Evolutionary conservation across 2,113 vertebrate species (phyloP).

Genomic region (Sprattus sprattus): DNA sequence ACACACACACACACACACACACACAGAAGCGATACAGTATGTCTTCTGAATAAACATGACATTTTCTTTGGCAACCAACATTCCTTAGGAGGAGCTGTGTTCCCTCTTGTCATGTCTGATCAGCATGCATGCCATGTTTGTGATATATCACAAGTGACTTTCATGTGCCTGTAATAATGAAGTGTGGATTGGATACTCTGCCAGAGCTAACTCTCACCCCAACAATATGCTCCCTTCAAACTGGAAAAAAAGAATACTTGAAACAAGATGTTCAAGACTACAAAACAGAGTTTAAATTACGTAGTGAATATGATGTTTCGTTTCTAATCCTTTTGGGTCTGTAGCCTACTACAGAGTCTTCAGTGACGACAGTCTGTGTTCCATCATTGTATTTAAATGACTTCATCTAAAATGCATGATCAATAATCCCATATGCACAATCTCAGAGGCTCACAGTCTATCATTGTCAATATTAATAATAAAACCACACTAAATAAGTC

Average conservation of each 20-base stretch:
- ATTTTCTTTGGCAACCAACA: constrained; percentile 18
- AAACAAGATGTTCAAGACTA: constrained; percentile 1
- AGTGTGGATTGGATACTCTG: background rate
- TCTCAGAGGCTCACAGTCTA: background rate
- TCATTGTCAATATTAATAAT: background rate
- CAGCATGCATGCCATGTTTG: background rate
- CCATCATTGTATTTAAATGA: background rate
- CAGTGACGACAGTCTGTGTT: background rate
- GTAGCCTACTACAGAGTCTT: background rate
- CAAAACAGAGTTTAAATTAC: background rate
- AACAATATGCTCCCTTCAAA: background rate
- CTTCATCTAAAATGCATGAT: background rate
- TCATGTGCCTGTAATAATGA: constrained; percentile 16
- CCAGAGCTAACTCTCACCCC: background rate
- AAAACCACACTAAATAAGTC: background rate
- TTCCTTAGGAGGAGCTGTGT: constrained; percentile 11
- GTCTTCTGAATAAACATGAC: constrained; percentile 38
- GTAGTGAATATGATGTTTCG: background rate
- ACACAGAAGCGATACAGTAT: background rate
- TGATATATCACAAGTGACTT: constrained; percentile 14
- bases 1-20: background rate
- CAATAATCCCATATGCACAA: background rate
- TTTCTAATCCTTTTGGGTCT: background rate
- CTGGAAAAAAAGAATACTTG: background rate
- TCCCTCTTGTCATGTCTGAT: constrained; percentile 30